A percentile compares a stretch with the other conserved stretches of the same genome.
phyloP scores from a whole-genome alignment of 2,797 vertebrate genomes.

The Mormyrops attenuatus region DNA sequence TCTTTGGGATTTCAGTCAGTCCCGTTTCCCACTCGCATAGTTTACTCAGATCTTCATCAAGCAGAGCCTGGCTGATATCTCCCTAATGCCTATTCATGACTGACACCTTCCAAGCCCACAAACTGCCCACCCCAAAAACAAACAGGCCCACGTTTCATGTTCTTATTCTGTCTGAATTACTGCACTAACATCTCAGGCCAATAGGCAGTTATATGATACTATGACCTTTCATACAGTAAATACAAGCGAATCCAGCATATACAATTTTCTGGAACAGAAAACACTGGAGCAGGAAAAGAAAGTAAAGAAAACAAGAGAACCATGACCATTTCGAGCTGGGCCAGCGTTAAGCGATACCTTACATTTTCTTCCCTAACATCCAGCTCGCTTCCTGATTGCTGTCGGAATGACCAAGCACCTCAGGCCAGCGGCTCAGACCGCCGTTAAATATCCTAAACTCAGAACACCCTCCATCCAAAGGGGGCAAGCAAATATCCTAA shows the following conservation, averaged over 20 bases:
- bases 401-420: neutral
- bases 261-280: conserved; percentile 18
- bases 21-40: neutral
- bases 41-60: neutral
- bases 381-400: neutral
- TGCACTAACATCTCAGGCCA: neutral
- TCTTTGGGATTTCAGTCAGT: neutral
- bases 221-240: conserved; percentile 26
- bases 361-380: neutral
- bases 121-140: neutral
- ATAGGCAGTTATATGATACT: conserved; percentile 17
- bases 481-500: neutral
- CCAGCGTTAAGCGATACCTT: neutral
- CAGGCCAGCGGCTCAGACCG: neutral
- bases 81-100: neutral
- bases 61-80: neutral
- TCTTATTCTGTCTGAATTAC: neutral
- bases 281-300: neutral
- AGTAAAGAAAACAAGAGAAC: conserved; percentile 3
- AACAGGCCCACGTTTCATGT: neutral
- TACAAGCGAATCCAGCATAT: conserved; percentile 23
- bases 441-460: neutral
- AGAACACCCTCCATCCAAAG: neutral
- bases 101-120: neutral
- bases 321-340: neutral